Percentiles rank a stretch among this genome's conserved stretches.
Evolutionary conservation across 1,140 invertebrate species (phyloP).

Genomic region (Eurytemora carolleeae): DNA sequence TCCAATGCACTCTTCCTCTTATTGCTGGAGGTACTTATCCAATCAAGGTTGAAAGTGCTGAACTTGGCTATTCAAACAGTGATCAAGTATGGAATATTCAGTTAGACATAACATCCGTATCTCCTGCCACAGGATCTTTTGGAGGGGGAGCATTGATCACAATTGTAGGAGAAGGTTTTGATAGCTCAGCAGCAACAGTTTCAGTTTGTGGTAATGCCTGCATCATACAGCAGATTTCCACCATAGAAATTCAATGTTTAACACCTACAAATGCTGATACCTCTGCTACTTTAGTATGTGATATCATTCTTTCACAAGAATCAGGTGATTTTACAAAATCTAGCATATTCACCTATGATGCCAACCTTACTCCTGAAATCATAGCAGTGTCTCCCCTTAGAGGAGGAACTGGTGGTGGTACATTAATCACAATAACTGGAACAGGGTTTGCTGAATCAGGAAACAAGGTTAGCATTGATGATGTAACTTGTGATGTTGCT

Average conservation of each 20-base stretch:
- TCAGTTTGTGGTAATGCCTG: neutral
- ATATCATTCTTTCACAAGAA: neutral
- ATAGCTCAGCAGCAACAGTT: neutral
- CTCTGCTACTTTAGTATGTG: neutral
- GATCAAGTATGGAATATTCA: neutral
- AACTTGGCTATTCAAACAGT: neutral
- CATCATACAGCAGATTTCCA: neutral
- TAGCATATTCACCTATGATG: neutral
- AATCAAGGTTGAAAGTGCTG: neutral
- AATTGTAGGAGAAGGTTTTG: neutral
- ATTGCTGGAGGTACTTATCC: neutral
- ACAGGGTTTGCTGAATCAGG: neutral
- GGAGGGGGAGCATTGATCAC: neutral
- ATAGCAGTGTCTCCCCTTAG: neutral
- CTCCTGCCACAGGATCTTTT: neutral
- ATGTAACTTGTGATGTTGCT: neutral
- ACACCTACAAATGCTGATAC: neutral
- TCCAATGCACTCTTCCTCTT: neutral
- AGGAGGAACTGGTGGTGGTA: constrained; percentile 4
- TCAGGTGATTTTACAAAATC: neutral
- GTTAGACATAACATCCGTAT: neutral
- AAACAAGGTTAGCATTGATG: neutral
- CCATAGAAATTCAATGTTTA: neutral
- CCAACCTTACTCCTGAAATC: neutral
- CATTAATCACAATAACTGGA: constrained; percentile 13